phyloP scores from a whole-genome alignment of 2,888 invertebrate species.

The Parnassius orleans region DNA sequence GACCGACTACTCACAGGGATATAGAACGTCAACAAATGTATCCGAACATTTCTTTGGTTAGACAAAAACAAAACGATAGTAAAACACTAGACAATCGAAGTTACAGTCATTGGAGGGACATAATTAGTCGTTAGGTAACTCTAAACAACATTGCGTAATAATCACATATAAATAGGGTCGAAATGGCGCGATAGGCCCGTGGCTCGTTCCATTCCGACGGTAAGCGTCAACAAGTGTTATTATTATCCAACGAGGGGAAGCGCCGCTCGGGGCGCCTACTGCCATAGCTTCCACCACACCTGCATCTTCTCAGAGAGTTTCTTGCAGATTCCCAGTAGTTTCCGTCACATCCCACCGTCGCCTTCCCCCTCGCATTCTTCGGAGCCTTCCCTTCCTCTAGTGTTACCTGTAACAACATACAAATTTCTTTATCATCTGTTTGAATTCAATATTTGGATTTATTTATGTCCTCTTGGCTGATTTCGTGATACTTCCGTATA shows the following conservation, averaged over 20 bases:
- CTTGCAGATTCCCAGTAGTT: slow-evolving; percentile 93
- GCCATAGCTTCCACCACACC: slow-evolving; percentile 93
- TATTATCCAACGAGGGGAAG: slow-evolving; percentile 22
- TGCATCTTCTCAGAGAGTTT: slow-evolving; percentile 94
- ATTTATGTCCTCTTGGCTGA: too few species aligned
- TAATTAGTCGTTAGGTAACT: slow-evolving; percentile 75
- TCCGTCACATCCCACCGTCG: slow-evolving; percentile 93
- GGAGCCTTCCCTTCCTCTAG: slow-evolving; percentile 91
- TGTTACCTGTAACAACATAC: slow-evolving; percentile 83
- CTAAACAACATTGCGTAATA: slow-evolving; percentile 77
- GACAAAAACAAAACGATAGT: slow-evolving; percentile 71
- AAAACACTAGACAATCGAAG: slow-evolving; percentile 74
- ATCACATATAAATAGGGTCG: slow-evolving; percentile 73
- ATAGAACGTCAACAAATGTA: slow-evolving; percentile 68
- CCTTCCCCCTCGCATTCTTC: slow-evolving; percentile 79
- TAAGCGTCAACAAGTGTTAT: slow-evolving; percentile 76
- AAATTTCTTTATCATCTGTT: too few species aligned
- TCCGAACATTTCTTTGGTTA: slow-evolving; percentile 73
- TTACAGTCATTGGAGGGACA: slow-evolving; percentile 80
- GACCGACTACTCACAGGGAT: slow-evolving; percentile 75
- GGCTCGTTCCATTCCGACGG: slow-evolving; percentile 64
- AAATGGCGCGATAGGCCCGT: slow-evolving; percentile 67
- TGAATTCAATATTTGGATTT: too few species aligned
- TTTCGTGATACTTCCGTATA: too few species aligned
- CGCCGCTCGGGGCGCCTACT: slow-evolving; percentile 54